Evolutionary conservation across 2,888 invertebrate genomes (phyloP), one percentile per base, ranked within the genome.

Genomic region (Drosophila austrosaltans): DNA sequence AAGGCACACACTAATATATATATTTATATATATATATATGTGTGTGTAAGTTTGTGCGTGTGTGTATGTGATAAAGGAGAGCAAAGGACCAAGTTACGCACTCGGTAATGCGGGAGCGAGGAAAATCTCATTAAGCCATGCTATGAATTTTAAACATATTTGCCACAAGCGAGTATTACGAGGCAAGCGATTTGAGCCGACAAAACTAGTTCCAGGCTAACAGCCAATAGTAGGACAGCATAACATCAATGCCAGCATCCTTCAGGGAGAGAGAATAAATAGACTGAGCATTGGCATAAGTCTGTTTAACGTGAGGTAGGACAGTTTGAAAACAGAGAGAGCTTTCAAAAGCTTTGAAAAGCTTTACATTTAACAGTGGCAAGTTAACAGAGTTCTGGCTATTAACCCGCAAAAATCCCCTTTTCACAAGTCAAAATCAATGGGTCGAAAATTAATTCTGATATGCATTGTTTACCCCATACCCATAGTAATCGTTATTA

Each of bases 141-240:
- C 85, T 71, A 82, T 87, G 87, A 87, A 89, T 89, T 82, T 87
- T 81, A 81, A 89, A 85, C 82, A 82, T 80, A 77, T 81, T 85
- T 48, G 82, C 82, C 20, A 78, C 76, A 71, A 64, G 60, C 42
- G 16, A n/a, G 54, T 58, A 62, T 54, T 57, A 40, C 63, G 59
- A 61, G 20, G n/a, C 53, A 44, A 53, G 64, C 61, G 63, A 63
- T n/a, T 62, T 40, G 62, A 63, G 60, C 72, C 74, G 66, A 70
- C 53, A 76, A 85, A 85, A 86, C 83, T 88, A 88, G 87, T 85
- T 75, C 79, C 75, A 63, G 40, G 69, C 28, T 54, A 69, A 58
- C 63, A 71, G 83, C 83, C 82, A 85, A 83, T 86, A 72, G 83
- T 69, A 78, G 72, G 66, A 39, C 67, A 69, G 79, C 73, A 72